phyloP scores from a whole-genome alignment of 2,113 vertebrate genomes.

The Eonycteris spelaea region DNA sequence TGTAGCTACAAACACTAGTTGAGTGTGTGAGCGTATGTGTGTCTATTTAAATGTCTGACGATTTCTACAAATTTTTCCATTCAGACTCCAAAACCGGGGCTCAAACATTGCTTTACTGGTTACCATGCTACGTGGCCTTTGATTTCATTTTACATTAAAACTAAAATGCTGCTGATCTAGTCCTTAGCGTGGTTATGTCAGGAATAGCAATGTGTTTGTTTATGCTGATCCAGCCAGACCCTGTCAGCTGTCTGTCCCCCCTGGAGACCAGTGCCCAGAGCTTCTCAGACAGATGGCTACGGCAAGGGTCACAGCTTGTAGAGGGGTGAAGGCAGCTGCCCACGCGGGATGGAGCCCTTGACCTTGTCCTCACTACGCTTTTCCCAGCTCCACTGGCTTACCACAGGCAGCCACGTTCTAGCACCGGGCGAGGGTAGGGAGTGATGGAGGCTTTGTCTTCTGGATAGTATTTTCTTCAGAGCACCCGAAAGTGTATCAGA shows the following conservation, averaged over 20 bases:
- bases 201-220: neutral
- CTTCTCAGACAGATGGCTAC: neutral
- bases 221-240: neutral
- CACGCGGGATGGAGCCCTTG: neutral
- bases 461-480: neutral
- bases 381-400: rapidly evolving
- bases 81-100: neutral
- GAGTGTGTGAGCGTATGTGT: neutral
- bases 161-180: neutral
- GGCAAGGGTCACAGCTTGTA: neutral
- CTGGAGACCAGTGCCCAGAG: neutral
- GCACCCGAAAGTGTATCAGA: neutral
- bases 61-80: neutral
- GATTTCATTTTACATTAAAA: neutral
- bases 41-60: neutral
- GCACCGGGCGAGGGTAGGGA: neutral
- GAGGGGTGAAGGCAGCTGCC: neutral
- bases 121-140: neutral
- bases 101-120: too few species aligned
- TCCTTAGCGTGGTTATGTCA: neutral
- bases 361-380: neutral
- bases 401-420: rapidly evolving
- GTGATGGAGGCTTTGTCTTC: neutral
- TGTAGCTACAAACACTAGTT: neutral
- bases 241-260: neutral